Base-by-base conservation (phyloP, 2,113 vertebrate species). In the Holacanthus passer region DNA sequence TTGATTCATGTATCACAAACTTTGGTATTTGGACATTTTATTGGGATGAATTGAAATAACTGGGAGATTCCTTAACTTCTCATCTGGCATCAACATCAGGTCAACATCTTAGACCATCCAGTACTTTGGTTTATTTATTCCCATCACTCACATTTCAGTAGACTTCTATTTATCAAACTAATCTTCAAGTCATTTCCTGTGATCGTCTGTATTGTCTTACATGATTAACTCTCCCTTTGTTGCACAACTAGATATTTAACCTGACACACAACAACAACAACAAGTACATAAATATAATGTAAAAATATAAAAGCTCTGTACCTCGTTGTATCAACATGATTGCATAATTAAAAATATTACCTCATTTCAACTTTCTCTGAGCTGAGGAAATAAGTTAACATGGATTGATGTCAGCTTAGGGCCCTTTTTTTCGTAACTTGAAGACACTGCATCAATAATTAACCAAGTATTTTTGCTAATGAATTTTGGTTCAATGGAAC, bases 391-490 rank as follows among this genome's bases (percentile, higher is more conserved):
- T 55, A 82, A 87, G 83, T 78, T 77, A 75, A 73, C 50, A 83
- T 32, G 63, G 66, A 88, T 82, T 68, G 4, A 79, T 90, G 68
- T 89, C 75, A 56, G 60, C 79, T 73, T 47, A 22, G 62, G 47
- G 70, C 47, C n/a, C n/a, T n/a, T 74, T 85, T 73, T 83, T 80
- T 84, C 48, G 74, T 80, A 87, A 75, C 86, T 85, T 78, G 39
- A 84, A 87, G 77, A 89, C 47, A 79, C 53, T 10, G 48, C 67
- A 83, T 89, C 64, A 89, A 92, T 89, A 88, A 91, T 88, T 87
- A 83, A 91, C 69, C 9, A 11, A 73, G 73, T 73, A 78, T 82
- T 80, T 85, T 83, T 85, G 71, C 68, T 81, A 84, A 88, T 78
- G 66, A 89, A 73, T 81, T 73, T 55, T 64, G 35, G 80, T 70